Base-by-base conservation (phyloP, 2,113 vertebrate genomes). In the Odontophorus gujanensis region DNA sequence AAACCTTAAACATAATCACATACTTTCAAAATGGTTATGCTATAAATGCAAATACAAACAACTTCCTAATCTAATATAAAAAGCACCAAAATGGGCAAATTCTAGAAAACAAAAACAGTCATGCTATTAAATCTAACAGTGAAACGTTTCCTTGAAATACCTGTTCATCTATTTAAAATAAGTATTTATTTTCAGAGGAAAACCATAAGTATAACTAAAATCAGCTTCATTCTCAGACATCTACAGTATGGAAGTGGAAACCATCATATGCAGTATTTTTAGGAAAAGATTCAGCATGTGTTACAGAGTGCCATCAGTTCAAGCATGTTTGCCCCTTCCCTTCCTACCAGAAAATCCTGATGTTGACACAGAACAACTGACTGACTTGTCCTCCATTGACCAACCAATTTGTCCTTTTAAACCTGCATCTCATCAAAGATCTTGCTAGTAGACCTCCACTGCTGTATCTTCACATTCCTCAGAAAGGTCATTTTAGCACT, bases 401-500 rank as follows among this genome's bases (percentile, higher is more conserved):
- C 58, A 36, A 15, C 22, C 19, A 12, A 25, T 32, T 67, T 55
- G 45, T 3, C 16, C 36, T 59, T 42, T 53, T 21, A 42, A 85
- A 77, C 25, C 82, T 77, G 79, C 42, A 58, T 1, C 40, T 78
- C 81, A 68, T 10, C 40, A 88, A 63, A 72, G 19, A 57, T 22
- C 43, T 22, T 55, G 62, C 66, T 87, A 91, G 78, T 8, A 14
- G 10, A 30, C 21, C 48, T 68, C 14, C 74, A 11, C 2, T 21
- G 12, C 4, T 38, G 1, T 3, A 9, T 4, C 57, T 76, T 73
- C 48, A 50, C 21, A 67, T 11, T 42, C 79, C 82, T 80, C 76
- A 11, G 55, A 55, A 32, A 66, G 76, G 76, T 55, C 74, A 74
- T 53, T 83, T 71, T 74, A 88, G 96, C 88, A 87, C 73, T 79